Base-by-base conservation (phyloP, 2,797 vertebrate species). In the Sebastes minor region DNA sequence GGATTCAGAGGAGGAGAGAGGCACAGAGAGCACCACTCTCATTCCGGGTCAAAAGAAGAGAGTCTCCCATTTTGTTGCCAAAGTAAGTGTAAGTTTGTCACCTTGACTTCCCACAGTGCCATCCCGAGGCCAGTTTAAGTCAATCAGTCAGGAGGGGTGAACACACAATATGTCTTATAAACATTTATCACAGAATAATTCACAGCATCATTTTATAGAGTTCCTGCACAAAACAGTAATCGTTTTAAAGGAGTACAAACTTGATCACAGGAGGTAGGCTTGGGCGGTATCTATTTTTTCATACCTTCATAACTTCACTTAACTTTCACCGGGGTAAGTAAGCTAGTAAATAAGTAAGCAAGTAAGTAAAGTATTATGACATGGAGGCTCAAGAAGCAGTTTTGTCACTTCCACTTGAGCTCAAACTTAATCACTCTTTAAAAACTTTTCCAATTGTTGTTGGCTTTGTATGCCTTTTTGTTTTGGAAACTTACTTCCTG, bases 31-130 rank as follows among this genome's bases (percentile, higher is more conserved):
- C 60, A 94, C 97, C 27, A 97, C 97, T 18, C 95, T 99, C 74
- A 95, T 98, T 82, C 97, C 98, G 0, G 98, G 99, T 6, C 99
- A 99, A 81, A 99, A 97, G 94, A 97, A 97, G 92, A 97, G 99
- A 89, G 97, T 99, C 78, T 99, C 99, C 16, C 99, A 99, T 87
- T 97, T 96, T 71, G 90, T 94, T 89, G 96, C 95, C 91, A 97
- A 97, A 95, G 96, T 95, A 95, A 96, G 89, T 80, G 97, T 98
- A 91, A 97, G 97, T 96, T 71, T 91, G 63, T 55, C 49, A 25
- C 61, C 14, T 68, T 57, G 42, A 18, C 42, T 46, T 46, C 42
- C 42, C 42, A 16, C 14, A 46, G 16, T 46, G 42, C 25, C 13
- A 20, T 62, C 42, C 49, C 28, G 2, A 68, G 18, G 14, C 22